These are phyloP conservation scores for Mesoclemmys tuberculata DNA, from an alignment of 2,113 vertebrate genomes.

Conservation along the genomic window DNA sequence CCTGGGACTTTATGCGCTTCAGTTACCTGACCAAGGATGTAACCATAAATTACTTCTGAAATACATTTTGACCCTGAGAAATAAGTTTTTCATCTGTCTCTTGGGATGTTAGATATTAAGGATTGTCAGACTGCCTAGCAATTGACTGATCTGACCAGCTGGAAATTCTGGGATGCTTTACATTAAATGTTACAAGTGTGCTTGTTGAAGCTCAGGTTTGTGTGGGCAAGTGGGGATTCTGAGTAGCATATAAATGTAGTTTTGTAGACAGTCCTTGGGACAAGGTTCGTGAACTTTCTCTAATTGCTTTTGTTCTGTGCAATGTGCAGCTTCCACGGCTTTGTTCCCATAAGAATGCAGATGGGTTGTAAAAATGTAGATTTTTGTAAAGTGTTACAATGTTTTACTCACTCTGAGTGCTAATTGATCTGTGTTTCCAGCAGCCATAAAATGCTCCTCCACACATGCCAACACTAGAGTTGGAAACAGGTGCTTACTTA, in stretches of 20 bases:
- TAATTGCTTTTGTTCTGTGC: constrained; percentile 40
- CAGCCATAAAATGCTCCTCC: neutral
- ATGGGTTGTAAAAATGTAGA: constrained; percentile 16
- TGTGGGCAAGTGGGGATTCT: constrained; percentile 45
- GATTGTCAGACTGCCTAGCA: constrained; percentile 22
- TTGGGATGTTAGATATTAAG: neutral
- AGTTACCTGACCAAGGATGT: constrained; percentile 15
- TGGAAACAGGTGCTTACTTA: neutral
- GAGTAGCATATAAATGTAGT: neutral
- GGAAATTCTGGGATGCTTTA: constrained; percentile 64
- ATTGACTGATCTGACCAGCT: constrained; percentile 53
- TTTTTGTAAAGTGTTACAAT: neutral
- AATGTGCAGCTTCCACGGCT: neutral
- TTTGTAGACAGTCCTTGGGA: neutral
- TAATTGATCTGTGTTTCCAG: neutral
- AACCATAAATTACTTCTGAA: neutral
- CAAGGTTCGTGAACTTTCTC: constrained; percentile 11
- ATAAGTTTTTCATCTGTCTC: neutral
- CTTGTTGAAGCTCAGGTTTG: neutral
- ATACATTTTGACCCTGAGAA: neutral
- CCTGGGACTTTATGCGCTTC: constrained; percentile 16
- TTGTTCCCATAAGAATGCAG: neutral
- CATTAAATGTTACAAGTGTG: neutral
- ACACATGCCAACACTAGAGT: neutral
- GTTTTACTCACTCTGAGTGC: constrained; percentile 11